phyloP scores from a whole-genome alignment of 2,113 vertebrate species.

The Climacteris rufus region DNA sequence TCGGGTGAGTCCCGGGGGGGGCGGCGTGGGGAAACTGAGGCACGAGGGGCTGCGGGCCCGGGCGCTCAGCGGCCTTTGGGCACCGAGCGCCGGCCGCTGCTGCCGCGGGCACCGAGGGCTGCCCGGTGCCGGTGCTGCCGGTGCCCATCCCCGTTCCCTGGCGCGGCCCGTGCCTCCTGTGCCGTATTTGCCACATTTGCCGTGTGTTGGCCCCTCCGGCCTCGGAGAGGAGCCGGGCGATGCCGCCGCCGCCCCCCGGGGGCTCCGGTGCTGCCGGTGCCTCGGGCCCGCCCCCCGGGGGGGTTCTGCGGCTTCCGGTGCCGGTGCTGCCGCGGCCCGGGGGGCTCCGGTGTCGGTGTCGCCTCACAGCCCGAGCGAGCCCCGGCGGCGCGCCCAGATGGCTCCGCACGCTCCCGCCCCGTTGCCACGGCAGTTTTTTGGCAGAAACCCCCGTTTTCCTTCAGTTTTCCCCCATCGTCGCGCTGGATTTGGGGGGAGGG shows the following conservation, averaged over 20 bases:
- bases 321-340: neutral
- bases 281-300: neutral
- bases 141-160: neutral
- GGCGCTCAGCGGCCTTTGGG: too few species aligned
- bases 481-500: neutral
- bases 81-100: neutral
- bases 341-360: neutral
- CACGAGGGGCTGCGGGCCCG: neutral
- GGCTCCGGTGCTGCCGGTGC: neutral
- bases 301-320: too few species aligned
- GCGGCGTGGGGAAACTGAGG: neutral
- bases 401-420: neutral
- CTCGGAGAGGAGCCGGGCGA: neutral
- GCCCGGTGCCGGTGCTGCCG: neutral
- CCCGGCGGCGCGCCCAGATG: neutral
- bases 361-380: neutral
- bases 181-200: neutral
- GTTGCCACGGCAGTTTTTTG: slow-evolving; percentile 14
- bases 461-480: neutral
- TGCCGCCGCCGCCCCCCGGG: too few species aligned
- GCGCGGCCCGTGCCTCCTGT: neutral
- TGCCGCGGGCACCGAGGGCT: neutral
- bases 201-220: rapidly evolving
- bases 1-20: neutral
- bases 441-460: neutral